A percentile compares a stretch with the other conserved stretches of the same genome.
Evolutionary conservation across 2,113 vertebrate species (phyloP).

Genomic region (Lycocorax pyrrhopterus): DNA sequence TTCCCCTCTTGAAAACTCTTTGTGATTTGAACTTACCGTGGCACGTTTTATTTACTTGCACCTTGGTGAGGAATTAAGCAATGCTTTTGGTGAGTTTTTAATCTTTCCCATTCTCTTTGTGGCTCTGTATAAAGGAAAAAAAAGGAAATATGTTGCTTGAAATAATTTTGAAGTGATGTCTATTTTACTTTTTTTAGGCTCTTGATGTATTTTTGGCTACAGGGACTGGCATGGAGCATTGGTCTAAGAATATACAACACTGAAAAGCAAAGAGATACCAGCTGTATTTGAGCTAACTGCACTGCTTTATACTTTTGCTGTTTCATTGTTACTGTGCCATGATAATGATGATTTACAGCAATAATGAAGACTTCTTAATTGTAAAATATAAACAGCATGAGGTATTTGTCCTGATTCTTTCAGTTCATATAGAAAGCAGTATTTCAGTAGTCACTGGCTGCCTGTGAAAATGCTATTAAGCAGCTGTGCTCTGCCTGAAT

Average conservation of each 20-base stretch:
- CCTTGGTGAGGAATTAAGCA: conserved; percentile 24
- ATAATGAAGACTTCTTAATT: background rate
- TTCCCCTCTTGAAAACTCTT: conserved; percentile 28
- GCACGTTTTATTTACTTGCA: conserved; percentile 47
- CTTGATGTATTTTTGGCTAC: conserved; percentile 53
- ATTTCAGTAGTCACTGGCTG: background rate
- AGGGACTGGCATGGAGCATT: conserved; percentile 18
- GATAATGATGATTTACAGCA: background rate
- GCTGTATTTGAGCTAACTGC: background rate
- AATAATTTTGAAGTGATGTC: conserved; percentile 55
- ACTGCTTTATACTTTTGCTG: background rate
- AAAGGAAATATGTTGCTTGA: conserved; percentile 10
- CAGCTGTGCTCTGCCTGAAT: background rate
- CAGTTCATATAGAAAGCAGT: background rate
- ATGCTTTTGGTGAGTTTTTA: conserved; percentile 41
- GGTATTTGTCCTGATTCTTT: background rate
- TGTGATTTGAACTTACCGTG: conserved; percentile 18
- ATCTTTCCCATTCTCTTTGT: conserved; percentile 49
- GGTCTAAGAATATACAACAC: conserved; percentile 38
- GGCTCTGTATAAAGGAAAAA: background rate
- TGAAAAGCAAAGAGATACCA: background rate
- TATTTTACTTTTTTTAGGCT: conserved; percentile 43
- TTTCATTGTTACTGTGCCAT: background rate
- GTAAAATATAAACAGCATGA: background rate
- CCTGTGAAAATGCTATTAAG: background rate